Evolutionary conservation across 2,888 invertebrate genomes (phyloP).

Genomic region (Watsonalla binaria): DNA sequence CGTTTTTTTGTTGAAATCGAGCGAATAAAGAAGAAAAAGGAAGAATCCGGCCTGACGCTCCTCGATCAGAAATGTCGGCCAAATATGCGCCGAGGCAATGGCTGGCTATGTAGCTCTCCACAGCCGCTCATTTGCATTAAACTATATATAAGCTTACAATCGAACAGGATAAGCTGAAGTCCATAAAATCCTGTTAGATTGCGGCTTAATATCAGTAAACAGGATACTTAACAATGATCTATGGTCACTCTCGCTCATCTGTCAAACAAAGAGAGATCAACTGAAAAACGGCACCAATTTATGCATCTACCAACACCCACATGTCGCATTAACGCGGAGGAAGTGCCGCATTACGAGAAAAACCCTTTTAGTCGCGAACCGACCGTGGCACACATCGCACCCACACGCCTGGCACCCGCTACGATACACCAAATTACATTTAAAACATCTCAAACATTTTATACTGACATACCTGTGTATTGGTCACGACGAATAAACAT

Average conservation of each 20-base stretch:
- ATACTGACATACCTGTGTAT: constrained; percentile 30
- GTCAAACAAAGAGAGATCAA: constrained; percentile 25
- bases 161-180: no score
- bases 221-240: not conserved
- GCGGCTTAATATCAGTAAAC: not conserved
- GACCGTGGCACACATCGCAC: constrained; percentile 61
- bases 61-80: constrained; percentile 44
- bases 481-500: constrained; percentile 4
- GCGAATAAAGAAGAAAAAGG: constrained; percentile 30
- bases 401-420: constrained; percentile 59
- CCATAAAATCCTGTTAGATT: not conserved
- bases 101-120: constrained; percentile 15
- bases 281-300: constrained; percentile 27
- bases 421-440: constrained; percentile 26
- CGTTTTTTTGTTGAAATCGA: constrained; percentile 35
- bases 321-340: constrained; percentile 37
- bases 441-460: constrained; percentile 49
- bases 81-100: constrained; percentile 30
- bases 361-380: constrained; percentile 39
- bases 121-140: not conserved
- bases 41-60: constrained; percentile 32
- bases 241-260: constrained; percentile 5
- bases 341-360: constrained; percentile 43
- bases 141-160: no score
- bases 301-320: constrained; percentile 38